These are phyloP conservation scores for Actenoides hombroni DNA, from an alignment of 2,113 vertebrate genomes.

Conservation along the genomic window DNA sequence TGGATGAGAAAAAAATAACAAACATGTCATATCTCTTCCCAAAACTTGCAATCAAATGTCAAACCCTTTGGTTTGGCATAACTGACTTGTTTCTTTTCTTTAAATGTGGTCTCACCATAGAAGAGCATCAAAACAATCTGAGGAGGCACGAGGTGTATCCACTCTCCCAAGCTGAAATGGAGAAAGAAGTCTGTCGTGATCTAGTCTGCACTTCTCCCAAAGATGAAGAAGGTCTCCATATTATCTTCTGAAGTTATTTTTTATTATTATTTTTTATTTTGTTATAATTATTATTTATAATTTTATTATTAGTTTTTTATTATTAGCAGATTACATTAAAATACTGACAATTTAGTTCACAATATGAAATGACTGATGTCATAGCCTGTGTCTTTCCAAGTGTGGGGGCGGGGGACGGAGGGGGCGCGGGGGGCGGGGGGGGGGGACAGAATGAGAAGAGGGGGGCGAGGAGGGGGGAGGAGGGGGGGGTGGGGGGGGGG, in stretches of 20 bases:
- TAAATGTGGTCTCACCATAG: neutral
- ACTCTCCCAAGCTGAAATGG: slow-evolving; percentile 78
- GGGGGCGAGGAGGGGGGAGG: no score
- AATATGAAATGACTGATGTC: no score
- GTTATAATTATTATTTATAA: no score
- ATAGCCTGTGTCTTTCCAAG: no score
- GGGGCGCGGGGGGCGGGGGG: no score
- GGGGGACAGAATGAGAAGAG: no score
- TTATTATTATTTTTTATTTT: no score
- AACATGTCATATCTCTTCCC: neutral
- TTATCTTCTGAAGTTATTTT: slow-evolving; percentile 10
- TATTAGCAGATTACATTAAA: no score
- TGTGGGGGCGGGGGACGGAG: no score
- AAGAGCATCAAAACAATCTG: neutral
- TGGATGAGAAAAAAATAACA: neutral
- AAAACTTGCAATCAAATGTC: neutral
- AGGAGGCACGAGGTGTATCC: neutral
- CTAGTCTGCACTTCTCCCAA: slow-evolving; percentile 93
- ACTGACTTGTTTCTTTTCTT: neutral
- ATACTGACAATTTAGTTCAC: no score
- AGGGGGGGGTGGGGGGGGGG: no score
- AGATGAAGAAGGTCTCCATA: slow-evolving; percentile 92
- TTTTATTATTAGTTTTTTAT: no score
- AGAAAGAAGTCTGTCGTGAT: slow-evolving; percentile 95
- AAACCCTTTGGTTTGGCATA: neutral